These are phyloP conservation scores for Pseudocheirus occidentalis DNA, from an alignment of 2,797 vertebrate species.

Conservation along the genomic window DNA sequence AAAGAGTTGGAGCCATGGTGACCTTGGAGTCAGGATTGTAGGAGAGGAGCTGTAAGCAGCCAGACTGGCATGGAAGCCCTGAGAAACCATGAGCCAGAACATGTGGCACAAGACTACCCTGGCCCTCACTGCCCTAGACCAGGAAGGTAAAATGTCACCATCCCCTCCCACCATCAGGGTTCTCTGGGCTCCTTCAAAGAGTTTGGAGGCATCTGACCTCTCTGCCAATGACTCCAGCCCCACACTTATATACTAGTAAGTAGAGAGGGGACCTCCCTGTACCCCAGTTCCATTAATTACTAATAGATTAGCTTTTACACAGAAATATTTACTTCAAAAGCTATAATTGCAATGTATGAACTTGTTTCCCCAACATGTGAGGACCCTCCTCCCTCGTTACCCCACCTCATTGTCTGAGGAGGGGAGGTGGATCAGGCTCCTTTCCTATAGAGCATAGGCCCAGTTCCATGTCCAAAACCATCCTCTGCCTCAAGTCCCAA, in stretches of 20 bases:
- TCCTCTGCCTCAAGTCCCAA: not conserved
- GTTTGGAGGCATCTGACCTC: not conserved
- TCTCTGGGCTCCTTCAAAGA: not conserved
- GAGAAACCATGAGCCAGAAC: not conserved
- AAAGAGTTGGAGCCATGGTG: not conserved
- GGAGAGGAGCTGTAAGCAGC: not conserved
- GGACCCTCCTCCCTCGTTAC: not conserved
- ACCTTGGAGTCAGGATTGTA: not conserved
- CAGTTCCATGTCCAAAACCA: not conserved
- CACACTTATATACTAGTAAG: not conserved
- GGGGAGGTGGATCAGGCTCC: not conserved
- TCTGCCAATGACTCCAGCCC: not conserved
- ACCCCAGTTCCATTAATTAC: not conserved
- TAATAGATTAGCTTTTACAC: not conserved
- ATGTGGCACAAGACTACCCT: not conserved
- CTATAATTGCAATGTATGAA: not conserved
- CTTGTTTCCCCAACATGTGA: not conserved
- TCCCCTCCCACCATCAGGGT: not conserved
- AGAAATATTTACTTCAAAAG: not conserved
- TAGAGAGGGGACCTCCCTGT: not conserved
- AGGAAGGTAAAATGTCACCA: not conserved
- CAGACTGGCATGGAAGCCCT: not conserved
- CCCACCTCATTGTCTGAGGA: not conserved
- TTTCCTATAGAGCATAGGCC: not conserved
- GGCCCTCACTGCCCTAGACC: not conserved